phyloP scores from a whole-genome alignment of 2,888 invertebrate genomes.

The Hypena proboscidalis region DNA sequence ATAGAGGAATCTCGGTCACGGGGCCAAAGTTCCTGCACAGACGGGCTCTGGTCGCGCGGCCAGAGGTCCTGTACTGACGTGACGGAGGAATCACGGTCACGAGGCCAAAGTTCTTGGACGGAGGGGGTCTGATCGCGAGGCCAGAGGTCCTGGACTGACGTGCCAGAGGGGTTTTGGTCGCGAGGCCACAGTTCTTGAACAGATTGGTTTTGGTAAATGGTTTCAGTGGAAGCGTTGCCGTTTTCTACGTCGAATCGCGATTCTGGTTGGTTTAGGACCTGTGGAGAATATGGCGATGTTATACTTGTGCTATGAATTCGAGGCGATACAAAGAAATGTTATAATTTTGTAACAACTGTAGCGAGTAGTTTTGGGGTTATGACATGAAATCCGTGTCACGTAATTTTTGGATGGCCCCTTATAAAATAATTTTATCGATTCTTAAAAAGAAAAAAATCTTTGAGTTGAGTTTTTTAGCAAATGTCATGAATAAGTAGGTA shows the following conservation, averaged over 20 bases:
- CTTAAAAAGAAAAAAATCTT: no score
- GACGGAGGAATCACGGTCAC: conserved; percentile 22
- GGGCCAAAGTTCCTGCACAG: conserved; percentile 53
- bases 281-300: background rate
- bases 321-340: no score
- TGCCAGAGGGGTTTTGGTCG: conserved; percentile 53
- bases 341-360: no score
- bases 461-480: no score
- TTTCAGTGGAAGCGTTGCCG: conserved; percentile 71
- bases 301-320: no score
- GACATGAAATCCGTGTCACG: no score
- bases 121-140: conserved; percentile 58
- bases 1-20: conserved; percentile 25
- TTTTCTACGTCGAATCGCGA: conserved; percentile 64
- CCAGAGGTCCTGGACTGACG: conserved; percentile 53
- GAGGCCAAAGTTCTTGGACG: conserved; percentile 52
- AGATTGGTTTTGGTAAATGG: conserved; percentile 64
- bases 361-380: no score
- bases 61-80: conserved; percentile 50
- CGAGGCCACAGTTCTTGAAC: conserved; percentile 54
- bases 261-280: conserved; percentile 76
- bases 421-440: no score
- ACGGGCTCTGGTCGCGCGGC: conserved; percentile 58
- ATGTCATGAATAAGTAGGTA: no score
- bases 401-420: no score